Evolutionary conservation across 2,797 vertebrate species (phyloP).

Genomic region (Acanthurus leucopareius): DNA sequence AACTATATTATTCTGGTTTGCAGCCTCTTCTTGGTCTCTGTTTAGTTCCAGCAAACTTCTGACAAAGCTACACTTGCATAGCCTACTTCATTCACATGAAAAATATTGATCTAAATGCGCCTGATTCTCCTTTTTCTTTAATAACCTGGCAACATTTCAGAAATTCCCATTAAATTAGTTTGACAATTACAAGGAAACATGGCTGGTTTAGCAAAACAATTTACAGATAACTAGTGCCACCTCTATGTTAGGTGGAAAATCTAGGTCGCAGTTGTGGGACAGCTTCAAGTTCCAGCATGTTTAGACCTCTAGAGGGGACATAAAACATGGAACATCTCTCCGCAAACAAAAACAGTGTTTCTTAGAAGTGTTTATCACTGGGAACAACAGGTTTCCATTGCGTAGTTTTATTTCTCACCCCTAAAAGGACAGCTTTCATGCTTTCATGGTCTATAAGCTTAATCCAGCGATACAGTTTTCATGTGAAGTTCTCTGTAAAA

Average conservation of each 20-base stretch:
- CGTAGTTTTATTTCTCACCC: conserved; percentile 9
- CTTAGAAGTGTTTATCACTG: conserved; percentile 42
- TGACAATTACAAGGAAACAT: too few species aligned
- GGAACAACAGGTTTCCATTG: conserved; percentile 58
- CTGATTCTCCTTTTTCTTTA: too few species aligned
- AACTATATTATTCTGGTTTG: too few species aligned
- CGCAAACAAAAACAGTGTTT: conserved; percentile 46
- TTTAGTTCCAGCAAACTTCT: too few species aligned
- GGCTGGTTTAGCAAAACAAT: conserved; percentile 3
- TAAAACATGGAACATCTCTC: conserved; percentile 41
- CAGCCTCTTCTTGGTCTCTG: too few species aligned
- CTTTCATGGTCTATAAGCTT: neutral
- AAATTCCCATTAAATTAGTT: too few species aligned
- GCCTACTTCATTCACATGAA: too few species aligned
- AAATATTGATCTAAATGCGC: too few species aligned
- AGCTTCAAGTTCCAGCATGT: conserved; percentile 66
- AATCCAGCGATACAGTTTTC: neutral
- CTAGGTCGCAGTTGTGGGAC: neutral
- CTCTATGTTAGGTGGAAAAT: conserved; percentile 47
- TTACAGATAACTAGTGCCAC: conserved; percentile 31
- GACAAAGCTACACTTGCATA: too few species aligned
- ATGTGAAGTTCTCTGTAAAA: neutral
- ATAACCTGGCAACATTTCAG: too few species aligned
- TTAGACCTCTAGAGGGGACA: conserved; percentile 46
- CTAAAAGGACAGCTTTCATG: neutral